These are phyloP conservation scores for Holotrichia oblita DNA, from an alignment of 1,140 invertebrate species.

Conservation along the genomic window DNA sequence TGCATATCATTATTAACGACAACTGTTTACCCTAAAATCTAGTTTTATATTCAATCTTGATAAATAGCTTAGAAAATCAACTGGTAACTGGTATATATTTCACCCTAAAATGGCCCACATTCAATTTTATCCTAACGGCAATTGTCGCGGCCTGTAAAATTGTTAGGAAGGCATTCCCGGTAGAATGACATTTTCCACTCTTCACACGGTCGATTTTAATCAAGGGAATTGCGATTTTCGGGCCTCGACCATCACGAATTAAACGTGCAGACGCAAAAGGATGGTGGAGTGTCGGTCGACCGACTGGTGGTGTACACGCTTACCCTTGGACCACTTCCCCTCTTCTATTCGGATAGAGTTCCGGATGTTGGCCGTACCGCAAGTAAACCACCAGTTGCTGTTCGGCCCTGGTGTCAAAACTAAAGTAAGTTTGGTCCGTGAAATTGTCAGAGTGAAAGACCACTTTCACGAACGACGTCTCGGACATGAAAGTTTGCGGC, in stretches of 20 bases:
- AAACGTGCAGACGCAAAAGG: background rate
- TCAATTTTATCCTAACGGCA: too few relatives aligned
- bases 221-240: constrained; percentile 27
- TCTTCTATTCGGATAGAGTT: constrained; percentile 88
- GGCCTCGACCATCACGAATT: background rate
- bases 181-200: background rate
- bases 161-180: background rate
- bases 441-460: constrained; percentile 92
- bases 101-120: too few relatives aligned
- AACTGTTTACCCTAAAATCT: too few relatives aligned
- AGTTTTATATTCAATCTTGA: too few relatives aligned
- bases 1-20: too few relatives aligned
- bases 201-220: constrained; percentile 10
- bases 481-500: constrained; percentile 92
- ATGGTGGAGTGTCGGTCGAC: background rate
- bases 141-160: background rate
- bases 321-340: constrained; percentile 83
- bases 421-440: constrained; percentile 87
- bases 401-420: constrained; percentile 82
- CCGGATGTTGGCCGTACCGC: constrained; percentile 90
- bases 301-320: background rate
- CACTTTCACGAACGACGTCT: constrained; percentile 90
- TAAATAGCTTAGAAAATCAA: too few relatives aligned
- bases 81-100: too few relatives aligned
- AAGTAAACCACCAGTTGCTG: constrained; percentile 89